These are phyloP conservation scores for Petaurus breviceps DNA, from an alignment of 2,113 vertebrate species.

Conservation along the genomic window DNA sequence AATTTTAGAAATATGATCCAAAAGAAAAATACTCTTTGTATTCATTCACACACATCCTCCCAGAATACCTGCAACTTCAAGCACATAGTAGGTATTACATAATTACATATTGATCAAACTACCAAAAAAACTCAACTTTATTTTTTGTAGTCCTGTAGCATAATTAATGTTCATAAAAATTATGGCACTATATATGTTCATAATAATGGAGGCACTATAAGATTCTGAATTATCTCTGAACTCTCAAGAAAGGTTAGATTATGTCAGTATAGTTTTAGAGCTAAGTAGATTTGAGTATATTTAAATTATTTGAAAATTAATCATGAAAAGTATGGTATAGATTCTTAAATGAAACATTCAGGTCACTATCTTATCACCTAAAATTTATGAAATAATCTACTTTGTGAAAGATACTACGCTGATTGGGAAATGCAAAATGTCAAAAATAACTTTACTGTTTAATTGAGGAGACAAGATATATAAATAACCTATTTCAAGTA, in stretches of 20 bases:
- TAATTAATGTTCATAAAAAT: neutral
- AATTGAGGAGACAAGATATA: neutral
- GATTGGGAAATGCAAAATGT: conserved; percentile 16
- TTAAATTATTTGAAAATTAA: conserved; percentile 9
- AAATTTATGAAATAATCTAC: conserved; percentile 34
- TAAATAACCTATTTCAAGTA: neutral
- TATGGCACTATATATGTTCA: no score
- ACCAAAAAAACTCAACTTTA: conserved; percentile 16
- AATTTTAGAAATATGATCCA: no score
- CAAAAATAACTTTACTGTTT: conserved; percentile 19
- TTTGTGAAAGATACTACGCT: conserved; percentile 19
- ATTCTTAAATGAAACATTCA: neutral
- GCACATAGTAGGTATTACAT: neutral
- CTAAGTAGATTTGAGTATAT: conserved; percentile 23
- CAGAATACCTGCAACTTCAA: neutral
- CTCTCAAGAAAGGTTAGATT: conserved; percentile 32
- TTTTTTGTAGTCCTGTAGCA: conserved; percentile 13
- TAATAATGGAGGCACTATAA: conserved; percentile 9
- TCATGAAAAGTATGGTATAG: neutral
- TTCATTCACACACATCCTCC: no score
- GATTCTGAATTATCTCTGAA: conserved; percentile 20
- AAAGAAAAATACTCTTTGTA: no score
- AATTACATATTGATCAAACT: conserved; percentile 39
- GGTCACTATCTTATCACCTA: conserved; percentile 30
- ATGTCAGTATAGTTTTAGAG: neutral